A percentile compares a stretch with the other conserved stretches of the same genome.
Conservation (phyloP, 2,113 vertebrate genomes). For the Oreotrochilus melanogaster region DNA sequence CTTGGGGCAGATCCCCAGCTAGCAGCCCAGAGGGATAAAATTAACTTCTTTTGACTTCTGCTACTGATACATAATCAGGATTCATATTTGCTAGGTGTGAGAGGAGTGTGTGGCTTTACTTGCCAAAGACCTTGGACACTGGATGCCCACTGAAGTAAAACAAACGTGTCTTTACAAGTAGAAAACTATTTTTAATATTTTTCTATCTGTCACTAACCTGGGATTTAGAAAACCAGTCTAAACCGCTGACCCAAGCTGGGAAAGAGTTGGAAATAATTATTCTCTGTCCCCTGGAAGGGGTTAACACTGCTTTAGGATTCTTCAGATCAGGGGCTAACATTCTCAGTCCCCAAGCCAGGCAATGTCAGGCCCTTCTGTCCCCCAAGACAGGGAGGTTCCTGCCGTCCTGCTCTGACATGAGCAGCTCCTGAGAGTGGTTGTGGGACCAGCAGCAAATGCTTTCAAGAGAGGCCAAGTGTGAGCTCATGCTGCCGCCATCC, state of each 20-base stretch:
- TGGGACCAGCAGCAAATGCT: slow-evolving; percentile 45
- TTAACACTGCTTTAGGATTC: not conserved
- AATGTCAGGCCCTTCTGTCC: not conserved
- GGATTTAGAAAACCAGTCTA: not conserved
- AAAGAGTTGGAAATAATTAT: not conserved
- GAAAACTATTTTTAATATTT: not conserved
- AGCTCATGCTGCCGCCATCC: slow-evolving; percentile 69
- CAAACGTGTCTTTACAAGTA: not conserved
- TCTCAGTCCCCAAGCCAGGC: not conserved
- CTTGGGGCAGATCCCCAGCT: not conserved
- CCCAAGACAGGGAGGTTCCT: slow-evolving; percentile 22
- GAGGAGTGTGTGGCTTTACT: not conserved
- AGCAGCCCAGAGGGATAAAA: not conserved
- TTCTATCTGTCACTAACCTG: not conserved
- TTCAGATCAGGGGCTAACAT: not conserved
- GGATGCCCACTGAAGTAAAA: not conserved
- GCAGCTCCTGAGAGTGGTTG: slow-evolving; percentile 9
- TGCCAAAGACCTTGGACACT: not conserved
- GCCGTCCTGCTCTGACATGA: not conserved
- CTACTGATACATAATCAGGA: not conserved
- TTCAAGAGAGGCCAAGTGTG: slow-evolving; percentile 66
- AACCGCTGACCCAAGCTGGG: not conserved
- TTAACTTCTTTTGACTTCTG: not conserved
- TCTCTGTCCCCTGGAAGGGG: not conserved
- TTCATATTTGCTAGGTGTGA: not conserved